These are phyloP conservation scores for Tetanocera ferruginea DNA, from an alignment of 2,888 invertebrate species.

Conservation along the genomic window DNA sequence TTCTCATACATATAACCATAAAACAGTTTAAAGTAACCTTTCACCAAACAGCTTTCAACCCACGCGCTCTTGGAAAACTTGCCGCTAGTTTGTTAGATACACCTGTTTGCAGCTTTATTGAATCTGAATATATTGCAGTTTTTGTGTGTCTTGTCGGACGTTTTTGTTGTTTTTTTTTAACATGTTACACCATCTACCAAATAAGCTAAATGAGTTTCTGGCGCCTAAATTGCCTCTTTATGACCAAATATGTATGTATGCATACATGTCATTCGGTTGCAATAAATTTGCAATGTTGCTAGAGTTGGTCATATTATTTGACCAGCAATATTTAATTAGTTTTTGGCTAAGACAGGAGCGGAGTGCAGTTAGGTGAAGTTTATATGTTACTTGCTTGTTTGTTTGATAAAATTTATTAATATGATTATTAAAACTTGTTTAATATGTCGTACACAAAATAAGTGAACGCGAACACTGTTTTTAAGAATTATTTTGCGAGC, in stretches of 20 bases:
- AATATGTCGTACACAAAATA: no score
- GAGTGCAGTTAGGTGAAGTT: not conserved
- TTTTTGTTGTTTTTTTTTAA: not conserved
- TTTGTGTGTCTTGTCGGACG: not conserved
- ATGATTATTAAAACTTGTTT: no score
- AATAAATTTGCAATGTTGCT: slow-evolving; percentile 1
- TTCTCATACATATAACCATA: no score
- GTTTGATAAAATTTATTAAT: no score
- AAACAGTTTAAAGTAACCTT: not conserved
- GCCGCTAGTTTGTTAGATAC: not conserved
- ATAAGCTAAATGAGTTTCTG: slow-evolving; percentile 11
- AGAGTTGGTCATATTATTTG: slow-evolving; percentile 1
- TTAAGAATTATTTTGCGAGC: no score
- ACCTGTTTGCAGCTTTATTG: not conserved
- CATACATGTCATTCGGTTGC: not conserved
- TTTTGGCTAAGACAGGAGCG: not conserved
- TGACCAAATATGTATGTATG: not conserved
- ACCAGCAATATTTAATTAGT: slow-evolving; percentile 11
- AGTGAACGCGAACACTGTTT: no score
- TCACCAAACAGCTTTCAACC: not conserved
- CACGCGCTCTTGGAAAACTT: not conserved
- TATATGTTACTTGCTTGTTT: no score
- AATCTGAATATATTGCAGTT: not conserved
- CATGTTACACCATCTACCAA: slow-evolving; percentile 2
- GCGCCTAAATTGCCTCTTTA: not conserved